Evolutionary conservation across 2,888 invertebrate species (phyloP).

Genomic region (Synanthedon andrenaeformis): DNA sequence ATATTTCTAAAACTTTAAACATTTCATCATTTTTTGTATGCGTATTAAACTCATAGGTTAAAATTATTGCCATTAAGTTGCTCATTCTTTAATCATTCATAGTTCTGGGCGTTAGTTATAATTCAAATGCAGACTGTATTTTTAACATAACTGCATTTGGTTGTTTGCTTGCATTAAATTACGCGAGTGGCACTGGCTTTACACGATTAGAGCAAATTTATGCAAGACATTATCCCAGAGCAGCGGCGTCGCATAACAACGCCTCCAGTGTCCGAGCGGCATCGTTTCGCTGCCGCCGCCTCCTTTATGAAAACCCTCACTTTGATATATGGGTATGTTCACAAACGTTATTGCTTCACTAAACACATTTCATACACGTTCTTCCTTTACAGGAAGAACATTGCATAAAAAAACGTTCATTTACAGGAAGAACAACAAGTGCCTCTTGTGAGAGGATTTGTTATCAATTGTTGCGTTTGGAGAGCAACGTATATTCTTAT

Average conservation of each 20-base stretch:
- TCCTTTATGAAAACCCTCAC: constrained; percentile 56
- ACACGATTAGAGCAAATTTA: constrained; percentile 63
- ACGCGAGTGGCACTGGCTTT: constrained; percentile 55
- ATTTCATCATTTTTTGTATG: too few relatives aligned
- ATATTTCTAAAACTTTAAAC: too few relatives aligned
- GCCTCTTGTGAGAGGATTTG: too few relatives aligned
- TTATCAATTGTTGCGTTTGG: too few relatives aligned
- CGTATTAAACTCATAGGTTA: too few relatives aligned
- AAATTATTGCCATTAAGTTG: too few relatives aligned
- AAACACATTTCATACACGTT: constrained; percentile 36
- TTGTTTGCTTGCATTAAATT: constrained; percentile 48
- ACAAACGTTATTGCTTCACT: constrained; percentile 55
- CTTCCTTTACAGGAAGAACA: constrained; percentile 23
- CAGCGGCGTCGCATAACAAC: constrained; percentile 62
- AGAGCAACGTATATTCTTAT: too few relatives aligned
- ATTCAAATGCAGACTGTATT: neutral
- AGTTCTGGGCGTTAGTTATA: too few relatives aligned
- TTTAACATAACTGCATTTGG: neutral
- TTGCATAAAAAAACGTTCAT: too few relatives aligned
- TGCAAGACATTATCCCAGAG: constrained; percentile 66
- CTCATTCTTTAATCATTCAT: too few relatives aligned
- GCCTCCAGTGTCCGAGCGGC: constrained; percentile 59
- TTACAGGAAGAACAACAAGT: too few relatives aligned
- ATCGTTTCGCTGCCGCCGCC: constrained; percentile 23
- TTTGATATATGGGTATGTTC: constrained; percentile 55